These are phyloP conservation scores for Eurystomus glaucurus DNA, from an alignment of 2,797 vertebrate genomes.

Conservation along the genomic window DNA sequence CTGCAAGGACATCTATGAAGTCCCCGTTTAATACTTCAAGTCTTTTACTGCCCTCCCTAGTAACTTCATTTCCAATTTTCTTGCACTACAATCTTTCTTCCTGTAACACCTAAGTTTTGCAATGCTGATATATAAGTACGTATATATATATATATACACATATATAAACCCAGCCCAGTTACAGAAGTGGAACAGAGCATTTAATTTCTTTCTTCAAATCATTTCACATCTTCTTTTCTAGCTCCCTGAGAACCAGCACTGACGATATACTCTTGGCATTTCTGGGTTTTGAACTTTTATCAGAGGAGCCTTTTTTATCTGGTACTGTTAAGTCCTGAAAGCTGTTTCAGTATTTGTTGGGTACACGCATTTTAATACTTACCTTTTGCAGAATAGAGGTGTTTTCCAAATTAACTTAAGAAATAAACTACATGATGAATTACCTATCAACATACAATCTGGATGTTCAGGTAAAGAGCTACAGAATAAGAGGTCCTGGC, in stretches of 20 bases:
- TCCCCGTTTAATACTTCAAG: conserved; percentile 16
- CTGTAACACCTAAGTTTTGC: neutral
- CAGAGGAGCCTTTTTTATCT: neutral
- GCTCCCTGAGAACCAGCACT: neutral
- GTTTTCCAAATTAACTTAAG: neutral
- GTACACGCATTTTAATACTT: neutral
- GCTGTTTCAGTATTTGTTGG: neutral
- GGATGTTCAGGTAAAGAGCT: neutral
- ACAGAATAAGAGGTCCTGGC: neutral
- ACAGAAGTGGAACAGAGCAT: neutral
- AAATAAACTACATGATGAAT: neutral
- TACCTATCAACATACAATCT: neutral
- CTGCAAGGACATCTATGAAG: conserved; percentile 32
- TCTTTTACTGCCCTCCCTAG: conserved; percentile 6
- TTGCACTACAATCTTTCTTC: neutral
- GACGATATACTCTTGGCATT: neutral
- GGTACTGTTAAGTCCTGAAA: neutral
- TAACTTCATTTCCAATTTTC: conserved; percentile 43
- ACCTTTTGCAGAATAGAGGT: neutral
- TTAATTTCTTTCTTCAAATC: neutral
- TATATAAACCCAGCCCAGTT: neutral
- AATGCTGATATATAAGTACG: neutral
- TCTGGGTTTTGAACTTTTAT: neutral
- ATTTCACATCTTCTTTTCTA: conserved; percentile 11
- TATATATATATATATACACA: no score